Base-by-base conservation (phyloP, 2,888 invertebrate genomes). In the Sphecodes monilicornis region DNA sequence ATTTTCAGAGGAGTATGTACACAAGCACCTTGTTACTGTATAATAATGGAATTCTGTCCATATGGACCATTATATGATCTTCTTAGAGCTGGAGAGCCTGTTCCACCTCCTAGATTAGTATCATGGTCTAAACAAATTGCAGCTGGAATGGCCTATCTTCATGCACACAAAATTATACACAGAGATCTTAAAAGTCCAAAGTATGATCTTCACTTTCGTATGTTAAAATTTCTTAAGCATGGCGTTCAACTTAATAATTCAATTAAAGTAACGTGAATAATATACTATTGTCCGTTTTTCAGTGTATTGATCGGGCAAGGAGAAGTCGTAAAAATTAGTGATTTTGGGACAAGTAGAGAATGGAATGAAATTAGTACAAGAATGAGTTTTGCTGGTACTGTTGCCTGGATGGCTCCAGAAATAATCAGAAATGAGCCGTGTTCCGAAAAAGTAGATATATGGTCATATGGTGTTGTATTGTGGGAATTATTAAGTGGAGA, bases 351-450 rank as follows among this genome's bases (percentile, higher is more conserved):
- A 0, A 98, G 98, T 91, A 96, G 98, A 80, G 98, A 98, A 92
- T 98, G 98, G 98, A 98, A 98, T 95, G 98, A 99, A 93, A 98
- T 98, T 64, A 98, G 98, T 94, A 98, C 98, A 68, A 97, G 98
- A 93, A 99, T 99, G 99, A 98, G 98, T 87, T 99, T 99, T 95
- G 99, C 98, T 3, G 99, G 99, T 64, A 99, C 99, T 0, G 98
- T 99, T 0, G 98, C 99, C 0, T 99, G 99, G 99, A 99, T 99
- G 99, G 99, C 99, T 0, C 99, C 99, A 0, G 99, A 99, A 95
- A 98, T 99, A 64, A 99, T 99, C 89, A 97, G 99, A 84, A 98
- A 99, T 93, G 98, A 99, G 93, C 98, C 98, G 0, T 99, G 99
- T 95, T 99, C 98, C 0, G 99, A 99, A 94, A 98, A 99, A 94